A percentile compares a stretch with the other conserved stretches of the same genome.
phyloP scores from a whole-genome alignment of 1,140 invertebrate genomes.

The roundworm (Caenorhabditis elegans) region WBcel235 BX284605.5:3184001-3184500 shows the following conservation, averaged over 20 bases:
- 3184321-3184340: background rate
- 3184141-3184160: no score
- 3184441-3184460: background rate
- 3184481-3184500: no score
- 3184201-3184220: background rate
- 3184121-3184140: background rate
- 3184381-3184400: no score
- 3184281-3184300: background rate
- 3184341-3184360: slow-evolving; percentile 32
- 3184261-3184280: slow-evolving; percentile 10
- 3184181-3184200: background rate
- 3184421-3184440: background rate
- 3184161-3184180: background rate
- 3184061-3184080: background rate
- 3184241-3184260: background rate
- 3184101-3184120: slow-evolving; percentile 18
- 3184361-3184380: background rate
- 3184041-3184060: slow-evolving; percentile 29
- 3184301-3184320: background rate
- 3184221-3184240: background rate
- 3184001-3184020: background rate
- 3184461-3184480: no score
- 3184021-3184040: background rate
- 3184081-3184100: slow-evolving; percentile 22
- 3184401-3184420: background rate